Conservation (phyloP, 2,888 invertebrate genomes). For the Willowsia nigromaculata region DNA sequence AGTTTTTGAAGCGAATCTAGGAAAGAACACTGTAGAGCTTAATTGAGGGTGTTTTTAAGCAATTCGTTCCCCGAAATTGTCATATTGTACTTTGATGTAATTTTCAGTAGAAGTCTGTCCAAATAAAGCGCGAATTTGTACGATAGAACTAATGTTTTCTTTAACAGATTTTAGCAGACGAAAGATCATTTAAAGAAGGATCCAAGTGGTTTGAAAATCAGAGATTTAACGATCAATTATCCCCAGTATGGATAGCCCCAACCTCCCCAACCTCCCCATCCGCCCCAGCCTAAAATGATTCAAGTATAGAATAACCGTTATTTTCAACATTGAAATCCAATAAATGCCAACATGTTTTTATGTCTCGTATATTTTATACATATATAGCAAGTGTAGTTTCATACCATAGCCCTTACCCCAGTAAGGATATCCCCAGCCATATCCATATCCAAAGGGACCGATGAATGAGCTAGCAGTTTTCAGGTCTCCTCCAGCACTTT, state of each 20-base stretch:
- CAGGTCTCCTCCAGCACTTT: conserved; percentile 39
- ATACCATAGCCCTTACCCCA: conserved; percentile 2
- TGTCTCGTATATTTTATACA: too few relatives aligned
- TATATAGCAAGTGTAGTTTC: not conserved
- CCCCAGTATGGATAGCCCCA: conserved; percentile 55
- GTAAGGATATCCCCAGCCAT: conserved; percentile 54
- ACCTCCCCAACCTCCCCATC: conserved; percentile 18
- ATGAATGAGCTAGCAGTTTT: conserved; percentile 57
- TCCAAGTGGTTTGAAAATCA: not conserved
- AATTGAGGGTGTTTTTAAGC: too few relatives aligned
- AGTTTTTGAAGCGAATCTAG: not conserved
- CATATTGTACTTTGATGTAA: too few relatives aligned
- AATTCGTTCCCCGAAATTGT: too few relatives aligned
- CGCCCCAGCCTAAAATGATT: conserved; percentile 29
- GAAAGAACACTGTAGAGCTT: not conserved
- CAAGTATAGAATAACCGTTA: not conserved
- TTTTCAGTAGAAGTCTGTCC: too few relatives aligned
- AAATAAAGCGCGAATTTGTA: not conserved
- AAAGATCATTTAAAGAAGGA: not conserved
- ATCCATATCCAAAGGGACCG: conserved; percentile 55
- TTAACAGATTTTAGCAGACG: not conserved
- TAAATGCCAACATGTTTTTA: too few relatives aligned
- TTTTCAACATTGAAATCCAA: not conserved
- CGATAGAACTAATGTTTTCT: not conserved
- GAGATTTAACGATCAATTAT: not conserved